Percentiles rank a stretch among this genome's conserved stretches.
phyloP scores from a whole-genome alignment of 2,888 invertebrate species.

The Cosmia pyralina region DNA sequence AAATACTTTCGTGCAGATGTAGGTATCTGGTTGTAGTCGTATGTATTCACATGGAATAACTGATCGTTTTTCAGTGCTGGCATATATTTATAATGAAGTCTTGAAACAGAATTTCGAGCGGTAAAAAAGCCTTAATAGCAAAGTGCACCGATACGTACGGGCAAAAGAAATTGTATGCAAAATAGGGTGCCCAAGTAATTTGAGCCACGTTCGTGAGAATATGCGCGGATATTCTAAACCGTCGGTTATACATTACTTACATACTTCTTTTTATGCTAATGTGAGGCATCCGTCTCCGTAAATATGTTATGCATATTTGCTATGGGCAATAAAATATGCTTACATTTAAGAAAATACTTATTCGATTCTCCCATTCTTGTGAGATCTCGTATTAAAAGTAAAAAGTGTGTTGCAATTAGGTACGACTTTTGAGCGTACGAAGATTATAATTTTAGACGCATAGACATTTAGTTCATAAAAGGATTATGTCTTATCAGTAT shows the following conservation, averaged over 20 bases:
- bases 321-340: slow-evolving; percentile 52
- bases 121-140: slow-evolving; percentile 59
- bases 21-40: slow-evolving; percentile 56
- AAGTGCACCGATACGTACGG: slow-evolving; percentile 65
- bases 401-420: not conserved
- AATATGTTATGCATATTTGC: slow-evolving; percentile 70
- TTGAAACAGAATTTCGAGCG: slow-evolving; percentile 61
- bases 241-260: slow-evolving; percentile 66
- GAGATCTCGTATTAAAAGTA: slow-evolving; percentile 15
- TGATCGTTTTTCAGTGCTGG: slow-evolving; percentile 56
- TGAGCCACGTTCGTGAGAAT: slow-evolving; percentile 75
- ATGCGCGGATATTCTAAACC: slow-evolving; percentile 71
- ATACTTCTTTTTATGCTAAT: slow-evolving; percentile 75
- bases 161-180: slow-evolving; percentile 72
- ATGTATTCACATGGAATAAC: slow-evolving; percentile 51
- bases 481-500: not conserved
- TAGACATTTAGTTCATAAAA: not conserved
- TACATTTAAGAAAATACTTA: slow-evolving; percentile 44
- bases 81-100: slow-evolving; percentile 61
- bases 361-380: slow-evolving; percentile 24
- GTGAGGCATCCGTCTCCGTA: slow-evolving; percentile 67
- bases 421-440: not conserved
- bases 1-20: slow-evolving; percentile 56
- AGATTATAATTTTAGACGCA: not conserved
- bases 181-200: slow-evolving; percentile 70